Evolutionary conservation across 2,797 vertebrate genomes (phyloP).

Genomic region (Semotilus atromaculatus): DNA sequence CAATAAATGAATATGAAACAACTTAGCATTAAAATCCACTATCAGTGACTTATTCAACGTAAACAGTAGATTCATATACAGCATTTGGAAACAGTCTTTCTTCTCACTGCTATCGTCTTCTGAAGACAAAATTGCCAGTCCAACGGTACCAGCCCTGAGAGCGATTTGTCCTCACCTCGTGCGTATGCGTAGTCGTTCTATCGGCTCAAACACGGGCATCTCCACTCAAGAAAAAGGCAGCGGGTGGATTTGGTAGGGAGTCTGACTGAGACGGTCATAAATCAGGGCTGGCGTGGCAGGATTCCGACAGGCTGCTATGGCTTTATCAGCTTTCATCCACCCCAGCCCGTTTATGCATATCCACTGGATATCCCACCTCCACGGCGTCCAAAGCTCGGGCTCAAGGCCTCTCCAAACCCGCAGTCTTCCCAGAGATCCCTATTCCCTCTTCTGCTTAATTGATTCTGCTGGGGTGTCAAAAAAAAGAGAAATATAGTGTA

Average conservation of each 20-base stretch:
- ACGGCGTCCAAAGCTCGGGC: slow-evolving; percentile 56
- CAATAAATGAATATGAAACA: not conserved
- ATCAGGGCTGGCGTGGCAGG: slow-evolving; percentile 73
- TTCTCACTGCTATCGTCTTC: not conserved
- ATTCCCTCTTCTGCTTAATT: slow-evolving; percentile 73
- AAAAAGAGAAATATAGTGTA: slow-evolving; percentile 69
- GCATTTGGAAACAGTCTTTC: not conserved
- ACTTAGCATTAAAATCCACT: not conserved
- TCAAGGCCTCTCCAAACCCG: slow-evolving; percentile 70
- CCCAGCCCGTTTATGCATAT: slow-evolving; percentile 73
- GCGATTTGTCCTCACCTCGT: not conserved
- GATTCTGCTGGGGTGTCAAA: slow-evolving; percentile 78
- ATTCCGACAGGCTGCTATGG: slow-evolving; percentile 75
- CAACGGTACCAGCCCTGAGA: not conserved
- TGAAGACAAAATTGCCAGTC: not conserved
- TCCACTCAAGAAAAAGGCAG: slow-evolving; percentile 69
- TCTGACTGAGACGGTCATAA: slow-evolving; percentile 77
- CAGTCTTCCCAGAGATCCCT: slow-evolving; percentile 65
- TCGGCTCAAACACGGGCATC: slow-evolving; percentile 46
- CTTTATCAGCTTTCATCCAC: slow-evolving; percentile 57
- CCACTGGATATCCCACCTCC: slow-evolving; percentile 57
- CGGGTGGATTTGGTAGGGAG: slow-evolving; percentile 69
- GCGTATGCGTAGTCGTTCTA: not conserved
- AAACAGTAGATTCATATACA: not conserved
- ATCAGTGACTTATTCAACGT: not conserved